Base-by-base conservation (phyloP, 2,113 vertebrate species). In the Oreochromis aureus region DNA sequence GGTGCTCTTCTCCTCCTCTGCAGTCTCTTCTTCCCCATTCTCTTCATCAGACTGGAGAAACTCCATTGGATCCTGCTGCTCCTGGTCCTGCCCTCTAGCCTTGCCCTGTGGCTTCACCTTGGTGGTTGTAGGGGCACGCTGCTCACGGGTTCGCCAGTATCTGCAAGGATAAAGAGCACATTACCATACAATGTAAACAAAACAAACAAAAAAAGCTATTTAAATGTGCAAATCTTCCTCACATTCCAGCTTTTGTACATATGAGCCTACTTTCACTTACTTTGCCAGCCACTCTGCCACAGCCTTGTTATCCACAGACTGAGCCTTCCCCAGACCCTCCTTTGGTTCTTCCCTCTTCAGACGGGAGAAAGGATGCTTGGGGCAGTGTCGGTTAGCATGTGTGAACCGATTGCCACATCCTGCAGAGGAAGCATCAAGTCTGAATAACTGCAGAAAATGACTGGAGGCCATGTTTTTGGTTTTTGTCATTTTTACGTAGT, bases 371-470 rank as follows among this genome's bases (percentile, higher is more conserved):
- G 99, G 98, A 92, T 99, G 99, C 89, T 98, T 99, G 36, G 98
- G 96, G 89, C 99, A 99, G 82, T 99, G 99, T 7, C 99, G 98
- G 91, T 99, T 99, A 54, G 99, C 99, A 58, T 99, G 98, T 0
- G 99, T 99, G 91, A 99, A 99, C 84, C 99, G 97, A 94, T 98
- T 99, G 3, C 97, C 94, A 91, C 99, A 99, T 56, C 98, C 99
- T 99, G 86, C 2, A 46, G 58, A 84, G 15, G 82, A 69, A 84
- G 6, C 27, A 73, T 53, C 46, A 78, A 27, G 34, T 63, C 39
- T 63, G 10, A 86, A 69, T 36, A 30, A 48, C 48, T 36, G 39
- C 58, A 83, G 6, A 12, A 27, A 83, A 13, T 2, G 3, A 30
- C 15, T 27, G 16, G 18, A 48, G 32, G 19, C 1, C 55, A 6